A percentile compares a stretch with the other conserved stretches of the same genome.
These are phyloP conservation scores for Drosophila nr. perissopoda DNA, from an alignment of 2,888 invertebrate species.

Conservation along the genomic window DNA sequence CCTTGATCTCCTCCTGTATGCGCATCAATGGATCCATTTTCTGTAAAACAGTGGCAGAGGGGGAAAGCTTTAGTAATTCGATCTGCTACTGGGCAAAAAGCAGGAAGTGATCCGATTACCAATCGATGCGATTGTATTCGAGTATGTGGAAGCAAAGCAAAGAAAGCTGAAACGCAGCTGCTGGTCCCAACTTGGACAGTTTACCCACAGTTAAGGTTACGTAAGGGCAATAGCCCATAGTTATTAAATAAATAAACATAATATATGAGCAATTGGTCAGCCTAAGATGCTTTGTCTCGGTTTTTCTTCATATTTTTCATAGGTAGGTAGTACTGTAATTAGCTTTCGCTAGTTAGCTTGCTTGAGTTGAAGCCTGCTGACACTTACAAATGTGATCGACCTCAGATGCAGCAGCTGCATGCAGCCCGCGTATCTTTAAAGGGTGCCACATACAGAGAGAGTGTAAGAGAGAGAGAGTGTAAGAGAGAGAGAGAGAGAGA, in stretches of 20 bases:
- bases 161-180: slow-evolving; percentile 11
- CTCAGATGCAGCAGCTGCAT: slow-evolving; percentile 25
- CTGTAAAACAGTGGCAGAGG: slow-evolving; percentile 85
- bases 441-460: not conserved
- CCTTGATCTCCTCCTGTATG: slow-evolving; percentile 95
- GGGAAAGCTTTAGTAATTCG: slow-evolving; percentile 19
- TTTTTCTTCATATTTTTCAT: not conserved
- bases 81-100: slow-evolving; percentile 6
- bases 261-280: not conserved
- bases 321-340: slow-evolving; percentile 5
- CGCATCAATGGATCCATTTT: slow-evolving; percentile 91
- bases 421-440: slow-evolving; percentile 13
- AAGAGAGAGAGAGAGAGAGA: not conserved
- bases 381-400: slow-evolving; percentile 5
- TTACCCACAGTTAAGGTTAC: not conserved
- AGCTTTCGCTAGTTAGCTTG: slow-evolving; percentile 2
- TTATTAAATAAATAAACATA: not conserved
- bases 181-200: slow-evolving; percentile 21
- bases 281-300: not conserved
- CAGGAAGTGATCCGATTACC: slow-evolving; percentile 54
- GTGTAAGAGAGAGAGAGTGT: not conserved
- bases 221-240: not conserved
- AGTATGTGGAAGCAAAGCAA: slow-evolving; percentile 38
- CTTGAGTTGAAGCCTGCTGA: not conserved
- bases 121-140: slow-evolving; percentile 52